These are phyloP conservation scores for Idaea straminata DNA, from an alignment of 2,888 invertebrate genomes.

Conservation along the genomic window DNA sequence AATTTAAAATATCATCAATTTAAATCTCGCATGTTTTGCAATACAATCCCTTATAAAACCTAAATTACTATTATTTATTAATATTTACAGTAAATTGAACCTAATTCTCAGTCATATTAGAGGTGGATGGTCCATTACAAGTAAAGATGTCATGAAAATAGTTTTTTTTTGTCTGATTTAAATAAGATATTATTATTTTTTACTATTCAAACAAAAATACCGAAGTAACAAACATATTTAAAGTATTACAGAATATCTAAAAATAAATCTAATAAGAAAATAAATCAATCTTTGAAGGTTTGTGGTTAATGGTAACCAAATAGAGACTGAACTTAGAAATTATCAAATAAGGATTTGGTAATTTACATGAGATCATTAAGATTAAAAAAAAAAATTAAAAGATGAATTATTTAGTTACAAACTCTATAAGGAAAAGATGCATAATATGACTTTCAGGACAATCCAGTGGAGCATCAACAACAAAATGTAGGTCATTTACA, in stretches of 20 bases:
- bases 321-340: conserved; percentile 39
- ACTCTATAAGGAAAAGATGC: not conserved
- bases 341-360: conserved; percentile 60
- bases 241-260: not conserved
- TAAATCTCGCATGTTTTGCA: conserved; percentile 39
- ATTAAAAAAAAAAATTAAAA: conserved; percentile 21
- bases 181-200: conserved; percentile 13
- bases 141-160: conserved; percentile 24
- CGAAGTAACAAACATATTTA: not conserved
- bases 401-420: not conserved
- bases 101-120: conserved; percentile 76
- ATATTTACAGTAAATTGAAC: conserved; percentile 74
- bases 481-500: not conserved
- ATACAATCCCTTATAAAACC: conserved; percentile 37
- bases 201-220: conserved; percentile 10
- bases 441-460: not conserved
- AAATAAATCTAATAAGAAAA: not conserved
- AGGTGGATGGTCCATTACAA: conserved; percentile 46
- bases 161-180: conserved; percentile 18
- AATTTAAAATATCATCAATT: conserved; percentile 41
- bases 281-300: conserved; percentile 5
- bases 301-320: conserved; percentile 51
- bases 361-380: conserved; percentile 64
- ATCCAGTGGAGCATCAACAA: not conserved
- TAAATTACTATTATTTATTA: conserved; percentile 47